Percentiles rank a stretch among this genome's conserved stretches.
These are phyloP conservation scores for Mormyrops boulengeri DNA, from an alignment of 2,797 vertebrate genomes.

Conservation along the genomic window DNA sequence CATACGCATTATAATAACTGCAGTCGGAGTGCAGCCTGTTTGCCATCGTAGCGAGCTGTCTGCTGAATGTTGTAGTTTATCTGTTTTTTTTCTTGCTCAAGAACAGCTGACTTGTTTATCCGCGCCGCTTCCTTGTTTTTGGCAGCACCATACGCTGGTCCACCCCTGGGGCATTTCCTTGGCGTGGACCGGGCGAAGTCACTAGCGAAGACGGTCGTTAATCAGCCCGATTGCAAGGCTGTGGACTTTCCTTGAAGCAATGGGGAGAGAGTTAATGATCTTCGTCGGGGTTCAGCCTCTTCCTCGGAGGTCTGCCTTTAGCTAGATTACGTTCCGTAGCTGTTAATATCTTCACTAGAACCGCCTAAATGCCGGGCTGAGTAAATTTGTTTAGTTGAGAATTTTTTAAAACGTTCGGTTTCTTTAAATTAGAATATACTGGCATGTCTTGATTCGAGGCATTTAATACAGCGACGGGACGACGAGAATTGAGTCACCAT, in stretches of 20 bases:
- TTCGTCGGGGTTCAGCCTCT: neutral
- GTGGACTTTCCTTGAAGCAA: neutral
- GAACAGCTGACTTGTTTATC: conserved; percentile 13
- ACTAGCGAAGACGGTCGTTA: neutral
- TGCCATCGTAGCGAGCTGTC: neutral
- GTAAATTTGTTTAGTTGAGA: neutral
- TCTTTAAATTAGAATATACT: neutral
- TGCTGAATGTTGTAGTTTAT: neutral
- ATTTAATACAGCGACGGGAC: neutral
- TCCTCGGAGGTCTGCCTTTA: neutral
- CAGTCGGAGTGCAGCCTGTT: neutral
- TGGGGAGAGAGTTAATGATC: neutral
- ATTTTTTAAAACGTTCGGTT: neutral
- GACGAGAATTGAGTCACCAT: neutral
- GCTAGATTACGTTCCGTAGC: neutral
- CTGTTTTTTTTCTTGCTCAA: neutral
- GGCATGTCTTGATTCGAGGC: neutral
- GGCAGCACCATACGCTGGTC: neutral
- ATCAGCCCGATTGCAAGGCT: neutral
- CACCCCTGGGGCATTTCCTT: neutral
- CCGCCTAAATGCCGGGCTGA: neutral
- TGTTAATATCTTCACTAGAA: neutral
- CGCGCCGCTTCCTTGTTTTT: conserved; percentile 6
- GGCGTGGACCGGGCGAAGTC: neutral
- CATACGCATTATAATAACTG: neutral